A percentile compares a stretch with the other conserved stretches of the same genome.
Evolutionary conservation across 2,113 vertebrate genomes (phyloP).

Genomic region (Panurus biarmicus): DNA sequence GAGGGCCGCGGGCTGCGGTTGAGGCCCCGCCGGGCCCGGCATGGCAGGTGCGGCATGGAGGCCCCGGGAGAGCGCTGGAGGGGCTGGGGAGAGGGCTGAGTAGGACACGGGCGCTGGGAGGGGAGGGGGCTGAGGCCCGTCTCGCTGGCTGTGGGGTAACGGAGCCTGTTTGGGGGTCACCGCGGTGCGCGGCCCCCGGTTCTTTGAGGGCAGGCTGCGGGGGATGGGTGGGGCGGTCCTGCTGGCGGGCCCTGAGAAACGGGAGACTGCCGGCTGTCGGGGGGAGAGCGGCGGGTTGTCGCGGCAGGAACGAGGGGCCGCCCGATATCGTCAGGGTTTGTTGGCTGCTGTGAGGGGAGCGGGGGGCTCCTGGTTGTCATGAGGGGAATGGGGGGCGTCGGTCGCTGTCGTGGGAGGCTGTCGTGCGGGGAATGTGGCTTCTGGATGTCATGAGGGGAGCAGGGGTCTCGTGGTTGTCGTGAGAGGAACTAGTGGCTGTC

Average conservation of each 20-base stretch:
- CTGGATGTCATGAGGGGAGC: background rate
- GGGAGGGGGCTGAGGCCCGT: background rate
- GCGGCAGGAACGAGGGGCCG: background rate
- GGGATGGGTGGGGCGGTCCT: background rate
- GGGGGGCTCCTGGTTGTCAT: fast-evolving
- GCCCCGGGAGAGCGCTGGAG: background rate
- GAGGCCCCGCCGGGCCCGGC: background rate
- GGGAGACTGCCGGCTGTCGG: background rate
- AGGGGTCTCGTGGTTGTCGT: background rate
- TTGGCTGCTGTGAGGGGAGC: background rate
- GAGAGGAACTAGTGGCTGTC: background rate
- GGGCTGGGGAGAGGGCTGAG: background rate
- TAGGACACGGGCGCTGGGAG: background rate
- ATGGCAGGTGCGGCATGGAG: background rate
- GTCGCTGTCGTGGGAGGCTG: background rate
- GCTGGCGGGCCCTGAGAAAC: background rate
- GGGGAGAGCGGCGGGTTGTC: background rate
- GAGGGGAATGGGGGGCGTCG: background rate
- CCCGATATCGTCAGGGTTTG: background rate
- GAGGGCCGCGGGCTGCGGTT: background rate
- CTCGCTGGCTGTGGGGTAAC: background rate
- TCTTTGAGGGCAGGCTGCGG: background rate
- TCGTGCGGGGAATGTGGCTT: background rate
- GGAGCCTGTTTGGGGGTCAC: background rate
- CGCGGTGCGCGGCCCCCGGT: too few species aligned